Evolutionary conservation across 2,797 vertebrate genomes (phyloP).

Genomic region (Toxotes lorentzi): DNA sequence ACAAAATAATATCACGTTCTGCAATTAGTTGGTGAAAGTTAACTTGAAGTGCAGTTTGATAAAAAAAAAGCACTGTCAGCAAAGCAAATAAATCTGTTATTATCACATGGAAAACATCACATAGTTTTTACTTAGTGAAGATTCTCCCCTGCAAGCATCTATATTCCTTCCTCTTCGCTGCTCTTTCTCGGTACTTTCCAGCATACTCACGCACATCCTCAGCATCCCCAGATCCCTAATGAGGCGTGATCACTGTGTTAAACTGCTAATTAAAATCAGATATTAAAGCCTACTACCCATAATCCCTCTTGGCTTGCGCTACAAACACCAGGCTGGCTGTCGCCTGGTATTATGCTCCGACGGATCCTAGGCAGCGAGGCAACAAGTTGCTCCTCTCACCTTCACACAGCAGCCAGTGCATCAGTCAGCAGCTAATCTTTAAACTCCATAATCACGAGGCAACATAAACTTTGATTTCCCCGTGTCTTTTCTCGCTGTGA

Average conservation of each 20-base stretch:
- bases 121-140: neutral
- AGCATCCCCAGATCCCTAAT: slow-evolving; percentile 81
- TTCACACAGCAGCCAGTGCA: slow-evolving; percentile 61
- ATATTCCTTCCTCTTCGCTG: slow-evolving; percentile 51
- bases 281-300: slow-evolving; percentile 85
- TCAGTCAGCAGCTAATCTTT: slow-evolving; percentile 66
- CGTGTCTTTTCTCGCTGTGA: neutral
- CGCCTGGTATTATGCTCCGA: slow-evolving; percentile 65
- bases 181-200: slow-evolving; percentile 59
- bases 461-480: slow-evolving; percentile 43
- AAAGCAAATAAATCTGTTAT: slow-evolving; percentile 23
- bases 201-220: slow-evolving; percentile 64
- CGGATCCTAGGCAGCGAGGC: slow-evolving; percentile 48
- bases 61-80: slow-evolving; percentile 21
- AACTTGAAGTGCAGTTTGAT: neutral
- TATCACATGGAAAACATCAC: slow-evolving; percentile 28
- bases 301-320: slow-evolving; percentile 83
- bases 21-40: slow-evolving; percentile 21
- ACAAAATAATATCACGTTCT: slow-evolving; percentile 16
- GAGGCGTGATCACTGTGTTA: slow-evolving; percentile 86
- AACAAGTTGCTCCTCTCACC: slow-evolving; percentile 68
- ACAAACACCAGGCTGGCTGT: slow-evolving; percentile 78
- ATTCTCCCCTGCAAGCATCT: slow-evolving; percentile 23
- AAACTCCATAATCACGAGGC: slow-evolving; percentile 33
- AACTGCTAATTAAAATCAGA: slow-evolving; percentile 88